Base-by-base conservation (phyloP, 2,888 invertebrate species). In the Pheosia tremula region DNA sequence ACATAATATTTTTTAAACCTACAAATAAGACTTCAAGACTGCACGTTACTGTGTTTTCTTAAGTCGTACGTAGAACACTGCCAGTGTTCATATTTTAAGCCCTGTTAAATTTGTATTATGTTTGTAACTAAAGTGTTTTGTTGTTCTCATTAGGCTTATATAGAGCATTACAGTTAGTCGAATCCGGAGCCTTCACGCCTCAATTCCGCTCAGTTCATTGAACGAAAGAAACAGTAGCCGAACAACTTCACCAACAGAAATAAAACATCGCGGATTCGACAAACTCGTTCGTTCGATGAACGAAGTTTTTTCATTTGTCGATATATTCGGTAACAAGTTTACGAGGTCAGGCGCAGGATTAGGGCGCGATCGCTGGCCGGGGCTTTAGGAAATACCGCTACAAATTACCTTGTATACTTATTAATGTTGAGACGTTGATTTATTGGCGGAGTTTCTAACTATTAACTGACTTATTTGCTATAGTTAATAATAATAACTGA, bases 231-330 rank as follows among this genome's bases (percentile, higher is more conserved):
- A 41, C 36, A 8, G 43, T 43, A 43, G 43, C 24, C 24, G 24
- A 47, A 53, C 37, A 54, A 59, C 54, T 59, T 59, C 38, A 4
- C 13, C 54, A 55, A 59, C 54, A 45, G 55, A 59, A 59, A 59
- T 55, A 59, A 59, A 55, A 24, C 55, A 38, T 54, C 59, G 53
- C n/a, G 57, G 36, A 37, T 36, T 36, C 55, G 4, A n/a, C n/a
- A 55, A 55, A 55, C 39, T 55, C 53, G 4, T 56, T 47, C 55
- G 43, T 13, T 53, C 54, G 56, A 43, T 11, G 36, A 56, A 4
- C 13, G 56, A 62, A 62, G 47, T 62, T 62, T 62, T 62, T 62
- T 62, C 62, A 62, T 62, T 59, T 62, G 62, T 62, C 62, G 62
- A 45, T 52, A 55, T 62, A 52, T 55, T 55, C 39, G 38, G 55